A percentile compares a stretch with the other conserved stretches of the same genome.
phyloP scores from a whole-genome alignment of 2,797 vertebrate genomes.

The Paramormyrops hopkinsi region DNA sequence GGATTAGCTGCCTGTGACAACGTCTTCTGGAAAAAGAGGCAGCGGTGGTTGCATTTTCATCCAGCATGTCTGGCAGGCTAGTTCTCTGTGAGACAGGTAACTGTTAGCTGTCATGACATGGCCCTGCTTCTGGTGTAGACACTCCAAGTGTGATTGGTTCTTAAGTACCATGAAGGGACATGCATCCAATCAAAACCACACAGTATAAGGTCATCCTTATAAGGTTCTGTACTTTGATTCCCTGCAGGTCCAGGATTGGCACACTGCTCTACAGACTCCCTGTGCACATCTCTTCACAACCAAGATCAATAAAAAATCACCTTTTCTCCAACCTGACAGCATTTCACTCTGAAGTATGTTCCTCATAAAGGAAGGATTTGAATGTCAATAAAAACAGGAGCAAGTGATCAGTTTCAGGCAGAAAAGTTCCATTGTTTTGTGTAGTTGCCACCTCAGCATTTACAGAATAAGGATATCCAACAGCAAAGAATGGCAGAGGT shows the following conservation, averaged over 20 bases:
- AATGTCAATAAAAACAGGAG: not conserved
- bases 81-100: slow-evolving; percentile 4
- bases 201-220: not conserved
- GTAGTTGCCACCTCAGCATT: not conserved
- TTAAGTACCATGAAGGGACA: not conserved
- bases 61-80: not conserved
- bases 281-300: not conserved
- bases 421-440: not conserved
- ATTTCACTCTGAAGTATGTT: not conserved
- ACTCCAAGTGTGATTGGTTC: not conserved
- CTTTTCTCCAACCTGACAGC: not conserved
- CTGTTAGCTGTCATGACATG: not conserved
- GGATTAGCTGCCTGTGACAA: not conserved
- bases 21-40: not conserved
- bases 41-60: not conserved
- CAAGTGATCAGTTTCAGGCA: not conserved
- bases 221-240: not conserved
- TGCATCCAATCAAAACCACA: not conserved
- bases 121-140: not conserved
- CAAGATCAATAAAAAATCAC: not conserved
- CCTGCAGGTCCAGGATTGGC: not conserved
- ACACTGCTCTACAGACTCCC: not conserved
- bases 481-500: not conserved
- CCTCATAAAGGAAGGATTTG: not conserved
- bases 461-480: not conserved